Conservation (phyloP, 2,888 invertebrate genomes). For the Dione juno region DNA sequence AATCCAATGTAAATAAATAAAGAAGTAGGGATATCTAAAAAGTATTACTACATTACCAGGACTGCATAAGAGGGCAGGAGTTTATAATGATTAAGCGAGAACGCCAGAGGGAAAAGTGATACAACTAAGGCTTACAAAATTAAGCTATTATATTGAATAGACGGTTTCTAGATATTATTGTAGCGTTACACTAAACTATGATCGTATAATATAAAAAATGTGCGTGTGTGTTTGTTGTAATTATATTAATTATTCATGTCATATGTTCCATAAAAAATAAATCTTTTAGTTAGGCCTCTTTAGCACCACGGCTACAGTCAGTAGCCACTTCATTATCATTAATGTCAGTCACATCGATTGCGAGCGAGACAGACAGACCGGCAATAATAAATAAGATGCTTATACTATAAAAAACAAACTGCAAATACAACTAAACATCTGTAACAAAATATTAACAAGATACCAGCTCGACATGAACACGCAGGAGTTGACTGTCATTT, state of each 20-base stretch:
- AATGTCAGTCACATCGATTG: no score
- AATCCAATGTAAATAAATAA: neutral
- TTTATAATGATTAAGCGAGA: neutral
- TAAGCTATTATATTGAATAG: neutral
- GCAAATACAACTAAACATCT: neutral
- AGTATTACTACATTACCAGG: slow-evolving; percentile 19
- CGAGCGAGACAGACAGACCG: neutral
- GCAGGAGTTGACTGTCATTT: neutral
- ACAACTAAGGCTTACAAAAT: neutral
- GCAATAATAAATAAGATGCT: no score
- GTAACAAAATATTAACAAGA: slow-evolving; percentile 6
- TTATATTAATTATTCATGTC: no score
- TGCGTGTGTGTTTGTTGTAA: no score
- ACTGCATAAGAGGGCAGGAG: slow-evolving; percentile 3
- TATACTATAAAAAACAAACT: no score
- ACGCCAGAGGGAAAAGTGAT: neutral
- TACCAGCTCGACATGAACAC: slow-evolving; percentile 14
- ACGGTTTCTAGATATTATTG: no score
- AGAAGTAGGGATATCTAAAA: slow-evolving; percentile 8
- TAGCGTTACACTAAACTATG: no score
- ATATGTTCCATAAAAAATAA: no score
- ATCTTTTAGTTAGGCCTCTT: no score
- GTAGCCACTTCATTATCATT: no score
- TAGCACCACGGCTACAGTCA: no score
- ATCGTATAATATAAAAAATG: no score